Evolutionary conservation across 2,888 invertebrate genomes (phyloP), one percentile per base, ranked within the genome.

Genomic region (Lasioglossum figueresi): DNA sequence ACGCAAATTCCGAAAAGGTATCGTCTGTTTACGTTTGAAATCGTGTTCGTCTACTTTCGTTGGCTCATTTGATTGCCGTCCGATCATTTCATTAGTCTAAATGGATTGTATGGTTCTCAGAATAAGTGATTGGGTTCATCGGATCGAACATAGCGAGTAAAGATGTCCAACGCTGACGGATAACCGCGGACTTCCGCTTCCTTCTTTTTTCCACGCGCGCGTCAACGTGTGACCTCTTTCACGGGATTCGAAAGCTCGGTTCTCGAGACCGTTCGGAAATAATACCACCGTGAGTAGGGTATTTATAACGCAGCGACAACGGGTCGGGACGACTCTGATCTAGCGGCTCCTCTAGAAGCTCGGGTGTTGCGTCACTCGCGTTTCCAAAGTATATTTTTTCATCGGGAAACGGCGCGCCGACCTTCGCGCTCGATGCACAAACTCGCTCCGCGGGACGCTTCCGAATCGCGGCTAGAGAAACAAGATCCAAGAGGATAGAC

Each of bases 291-390:
- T 88, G 90, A 91, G 89, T 76, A 84, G 70, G 89, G 78, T 91
- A 91, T 91, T 91, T 91, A 91, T 91, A 91, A 86, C 88, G n/a
- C 56, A 79, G 85, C 90, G 91, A 89, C 90, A 89, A 89, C 88
- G 84, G 80, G 83, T 81, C 88, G 89, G 84, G 59, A 82, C 83
- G 89, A 89, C 87, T 89, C 87, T 89, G 91, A 90, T 90, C 90
- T 88, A 89, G 88, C 88, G 71, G 85, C 85, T 86, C 73, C 89
- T 37, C 68, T 90, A 88, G 63, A 63, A 19, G 31, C 63, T 80
- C 70, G 37, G 83, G 70, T 75, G 80, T 84, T 86, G 82, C 89
- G 87, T 88, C 86, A 83, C 63, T 73, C 84, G 77, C 34, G 37
- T 72, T 52, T 48, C 56, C 75, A 68, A 59, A 84, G 84, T 90